phyloP scores from a whole-genome alignment of 2,888 invertebrate genomes.

The Drosophila borealis region DNA sequence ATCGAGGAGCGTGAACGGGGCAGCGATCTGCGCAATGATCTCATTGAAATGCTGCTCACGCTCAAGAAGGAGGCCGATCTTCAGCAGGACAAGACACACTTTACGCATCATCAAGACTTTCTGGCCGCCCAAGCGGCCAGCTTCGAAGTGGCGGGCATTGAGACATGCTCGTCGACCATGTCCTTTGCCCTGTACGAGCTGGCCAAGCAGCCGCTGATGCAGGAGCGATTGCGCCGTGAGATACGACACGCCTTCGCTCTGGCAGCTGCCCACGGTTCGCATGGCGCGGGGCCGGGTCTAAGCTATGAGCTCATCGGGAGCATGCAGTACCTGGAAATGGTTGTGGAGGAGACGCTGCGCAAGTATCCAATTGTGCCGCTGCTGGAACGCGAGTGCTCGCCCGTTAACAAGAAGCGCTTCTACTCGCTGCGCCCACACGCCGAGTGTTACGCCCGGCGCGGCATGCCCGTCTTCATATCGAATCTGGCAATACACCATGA shows the following conservation, averaged over 20 bases:
- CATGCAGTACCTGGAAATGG: conserved; percentile 85
- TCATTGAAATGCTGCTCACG: conserved; percentile 86
- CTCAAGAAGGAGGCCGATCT: conserved; percentile 83
- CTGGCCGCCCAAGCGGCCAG: conserved; percentile 83
- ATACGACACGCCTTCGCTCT: conserved; percentile 79
- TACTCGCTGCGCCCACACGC: conserved; percentile 82
- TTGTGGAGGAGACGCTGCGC: conserved; percentile 83
- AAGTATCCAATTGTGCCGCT: conserved; percentile 84
- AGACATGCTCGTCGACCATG: conserved; percentile 84
- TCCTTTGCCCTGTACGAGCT: conserved; percentile 85
- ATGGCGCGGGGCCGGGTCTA: conserved; percentile 53
- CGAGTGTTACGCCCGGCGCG: conserved; percentile 81
- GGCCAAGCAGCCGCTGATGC: conserved; percentile 84
- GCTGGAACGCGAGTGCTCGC: conserved; percentile 83
- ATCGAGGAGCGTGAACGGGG: conserved; percentile 84
- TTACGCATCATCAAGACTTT: conserved; percentile 81
- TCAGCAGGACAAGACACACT: conserved; percentile 74
- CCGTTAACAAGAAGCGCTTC: conserved; percentile 77
- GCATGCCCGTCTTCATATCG: conserved; percentile 84
- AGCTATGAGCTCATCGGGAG: conserved; percentile 84
- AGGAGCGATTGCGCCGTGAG: conserved; percentile 84
- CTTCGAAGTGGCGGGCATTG: conserved; percentile 84
- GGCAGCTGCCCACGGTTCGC: conserved; percentile 51
- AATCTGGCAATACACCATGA: conserved; percentile 83
- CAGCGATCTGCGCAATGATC: conserved; percentile 85